Percentiles rank a stretch among this genome's conserved stretches.
Conservation (phyloP, 2,888 invertebrate genomes). For the Lagria hirta region DNA sequence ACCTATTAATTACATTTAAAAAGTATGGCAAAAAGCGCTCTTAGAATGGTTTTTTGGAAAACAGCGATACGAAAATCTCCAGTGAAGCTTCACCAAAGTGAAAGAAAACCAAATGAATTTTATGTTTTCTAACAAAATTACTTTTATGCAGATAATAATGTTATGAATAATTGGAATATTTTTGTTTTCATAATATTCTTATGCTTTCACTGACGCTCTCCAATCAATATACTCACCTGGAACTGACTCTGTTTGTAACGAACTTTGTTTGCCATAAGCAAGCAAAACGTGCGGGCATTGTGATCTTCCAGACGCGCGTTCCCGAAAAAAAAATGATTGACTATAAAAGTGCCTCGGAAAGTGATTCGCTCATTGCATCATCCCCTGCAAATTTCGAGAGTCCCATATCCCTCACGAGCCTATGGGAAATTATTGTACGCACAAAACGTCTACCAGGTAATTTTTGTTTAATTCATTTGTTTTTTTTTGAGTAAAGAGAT, state of each 20-base stretch:
- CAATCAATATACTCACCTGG: conserved; percentile 13
- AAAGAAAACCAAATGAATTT: no score
- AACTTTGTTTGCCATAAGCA: conserved; percentile 18
- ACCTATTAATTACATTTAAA: no score
- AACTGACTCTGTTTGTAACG: conserved; percentile 23
- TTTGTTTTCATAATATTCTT: neutral
- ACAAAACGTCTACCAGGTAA: conserved; percentile 69
- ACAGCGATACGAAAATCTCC: neutral
- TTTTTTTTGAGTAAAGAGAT: no score
- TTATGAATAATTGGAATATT: neutral
- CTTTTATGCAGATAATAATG: neutral
- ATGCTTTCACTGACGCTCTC: conserved; percentile 7
- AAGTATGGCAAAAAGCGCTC: no score
- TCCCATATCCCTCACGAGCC: conserved; percentile 65
- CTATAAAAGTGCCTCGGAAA: conserved; percentile 18
- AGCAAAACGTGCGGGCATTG: conserved; percentile 15
- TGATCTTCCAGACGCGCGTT: conserved; percentile 9
- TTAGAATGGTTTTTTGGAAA: neutral
- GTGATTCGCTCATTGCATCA: conserved; percentile 16
- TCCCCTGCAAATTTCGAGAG: conserved; percentile 27
- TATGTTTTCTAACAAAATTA: no score
- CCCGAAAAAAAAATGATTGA: conserved; percentile 24
- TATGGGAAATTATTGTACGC: conserved; percentile 79
- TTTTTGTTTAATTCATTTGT: neutral
- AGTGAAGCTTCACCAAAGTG: no score